These are phyloP conservation scores for Brachyrhaphis roseni DNA, from an alignment of 2,797 vertebrate species.

Conservation along the genomic window DNA sequence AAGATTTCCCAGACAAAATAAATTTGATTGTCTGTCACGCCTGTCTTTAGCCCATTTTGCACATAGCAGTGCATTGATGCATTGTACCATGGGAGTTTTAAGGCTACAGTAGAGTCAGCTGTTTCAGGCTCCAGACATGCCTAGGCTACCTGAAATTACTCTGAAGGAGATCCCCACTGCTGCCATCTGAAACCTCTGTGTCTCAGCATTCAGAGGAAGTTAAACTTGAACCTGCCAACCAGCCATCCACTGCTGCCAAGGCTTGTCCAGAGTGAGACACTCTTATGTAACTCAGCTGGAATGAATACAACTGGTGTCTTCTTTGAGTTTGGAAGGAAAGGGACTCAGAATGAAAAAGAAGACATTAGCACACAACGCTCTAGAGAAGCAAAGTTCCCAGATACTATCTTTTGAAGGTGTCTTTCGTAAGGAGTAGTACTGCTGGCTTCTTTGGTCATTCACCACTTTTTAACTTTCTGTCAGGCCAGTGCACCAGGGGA, in stretches of 20 bases:
- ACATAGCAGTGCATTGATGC: conserved; percentile 12
- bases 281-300: conserved; percentile 42
- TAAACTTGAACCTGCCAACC: conserved; percentile 35
- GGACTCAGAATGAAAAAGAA: conserved; percentile 5
- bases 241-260: conserved; percentile 27
- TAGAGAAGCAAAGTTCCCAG: not conserved
- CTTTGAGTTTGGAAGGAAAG: conserved; percentile 28
- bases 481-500: not conserved
- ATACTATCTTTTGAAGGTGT: not conserved
- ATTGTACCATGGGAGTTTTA: conserved; percentile 13
- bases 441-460: not conserved
- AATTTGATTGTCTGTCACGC: conserved; percentile 6
- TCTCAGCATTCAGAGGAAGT: conserved; percentile 61
- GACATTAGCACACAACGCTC: not conserved
- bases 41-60: conserved; percentile 17
- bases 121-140: conserved; percentile 44
- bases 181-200: conserved; percentile 60
- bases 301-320: conserved; percentile 34
- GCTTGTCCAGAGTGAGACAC: conserved; percentile 38
- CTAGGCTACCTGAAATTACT: conserved; percentile 57
- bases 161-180: conserved; percentile 35
- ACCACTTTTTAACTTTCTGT: not conserved
- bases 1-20: conserved; percentile 19
- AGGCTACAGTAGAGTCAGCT: conserved; percentile 57
- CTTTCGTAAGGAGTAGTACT: not conserved